A percentile compares a stretch with the other conserved stretches of the same genome.
These are phyloP conservation scores for Machimus atricapillus DNA, from an alignment of 2,888 invertebrate species.

Conservation along the genomic window DNA sequence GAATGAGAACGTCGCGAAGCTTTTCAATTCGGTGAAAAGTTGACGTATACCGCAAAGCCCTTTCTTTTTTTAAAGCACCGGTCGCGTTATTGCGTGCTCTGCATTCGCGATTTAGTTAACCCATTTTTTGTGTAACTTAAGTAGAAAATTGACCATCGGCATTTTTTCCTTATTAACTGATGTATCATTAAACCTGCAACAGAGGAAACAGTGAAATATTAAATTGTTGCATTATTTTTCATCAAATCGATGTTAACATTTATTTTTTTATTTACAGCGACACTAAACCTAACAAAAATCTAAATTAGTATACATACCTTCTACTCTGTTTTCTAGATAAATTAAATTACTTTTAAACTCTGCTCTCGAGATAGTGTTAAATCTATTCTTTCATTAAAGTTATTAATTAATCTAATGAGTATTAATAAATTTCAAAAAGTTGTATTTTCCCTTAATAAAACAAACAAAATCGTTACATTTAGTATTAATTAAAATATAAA, in stretches of 20 bases:
- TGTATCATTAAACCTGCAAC: not conserved
- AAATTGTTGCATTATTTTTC: not conserved
- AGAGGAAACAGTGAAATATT: not conserved
- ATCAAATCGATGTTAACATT: no score
- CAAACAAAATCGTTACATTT: not conserved
- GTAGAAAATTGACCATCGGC: slow-evolving; percentile 8
- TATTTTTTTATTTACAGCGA: no score
- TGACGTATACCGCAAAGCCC: not conserved
- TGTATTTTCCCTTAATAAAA: no score
- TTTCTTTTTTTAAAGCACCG: not conserved
- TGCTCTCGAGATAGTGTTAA: no score
- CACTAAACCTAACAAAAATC: no score
- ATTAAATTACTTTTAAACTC: no score
- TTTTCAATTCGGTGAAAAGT: not conserved
- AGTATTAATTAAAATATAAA: not conserved
- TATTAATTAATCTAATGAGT: no score
- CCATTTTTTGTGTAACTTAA: slow-evolving; percentile 5
- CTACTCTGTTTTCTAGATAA: no score
- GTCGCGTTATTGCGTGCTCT: not conserved
- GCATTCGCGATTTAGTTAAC: not conserved
- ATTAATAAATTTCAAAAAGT: no score
- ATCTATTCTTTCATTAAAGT: no score
- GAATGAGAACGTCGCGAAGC: not conserved
- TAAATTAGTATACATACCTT: no score
- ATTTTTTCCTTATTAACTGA: not conserved